Percentiles rank a stretch among this genome's conserved stretches.
phyloP scores from a whole-genome alignment of 2,888 invertebrate species.

The Oscheius sp. region DNA sequence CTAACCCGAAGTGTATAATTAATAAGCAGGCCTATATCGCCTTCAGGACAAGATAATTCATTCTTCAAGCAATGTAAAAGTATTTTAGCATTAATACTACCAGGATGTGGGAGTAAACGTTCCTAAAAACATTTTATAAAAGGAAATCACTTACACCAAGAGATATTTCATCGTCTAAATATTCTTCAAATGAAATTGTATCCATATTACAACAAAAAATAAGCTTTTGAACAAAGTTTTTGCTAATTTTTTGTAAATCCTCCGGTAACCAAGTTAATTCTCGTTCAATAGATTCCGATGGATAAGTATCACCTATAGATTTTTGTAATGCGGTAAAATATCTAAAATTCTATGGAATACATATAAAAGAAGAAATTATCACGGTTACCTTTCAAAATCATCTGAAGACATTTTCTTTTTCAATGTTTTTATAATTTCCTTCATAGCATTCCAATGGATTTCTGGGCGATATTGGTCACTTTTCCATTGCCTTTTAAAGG shows the following conservation, averaged over 20 bases:
- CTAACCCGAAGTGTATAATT: constrained; percentile 23
- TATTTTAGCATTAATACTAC: constrained; percentile 17
- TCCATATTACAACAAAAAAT: not conserved
- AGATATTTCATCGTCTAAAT: not conserved
- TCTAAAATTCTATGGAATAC: not conserved
- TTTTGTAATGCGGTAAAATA: not conserved
- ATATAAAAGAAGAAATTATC: not conserved
- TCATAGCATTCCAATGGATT: constrained; percentile 7
- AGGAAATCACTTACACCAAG: not conserved
- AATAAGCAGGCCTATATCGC: constrained; percentile 1
- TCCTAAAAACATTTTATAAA: constrained; percentile 17
- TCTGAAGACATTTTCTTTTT: not conserved
- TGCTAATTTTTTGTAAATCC: not conserved
- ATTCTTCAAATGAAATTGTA: not conserved
- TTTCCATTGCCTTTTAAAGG: constrained; percentile 1
- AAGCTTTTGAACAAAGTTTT: not conserved
- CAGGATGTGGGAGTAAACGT: constrained; percentile 5
- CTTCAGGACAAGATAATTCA: constrained; percentile 14
- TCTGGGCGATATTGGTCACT: constrained; percentile 12
- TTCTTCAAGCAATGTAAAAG: constrained; percentile 22
- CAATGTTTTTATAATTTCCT: not conserved
- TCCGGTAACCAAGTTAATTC: not conserved
- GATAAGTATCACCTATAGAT: not conserved
- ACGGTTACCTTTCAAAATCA: not conserved
- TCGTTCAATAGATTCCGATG: not conserved